A percentile compares a stretch with the other conserved stretches of the same genome.
These are phyloP conservation scores for Gymnothorax reevesii DNA, from an alignment of 2,797 vertebrate genomes.

Conservation along the genomic window DNA sequence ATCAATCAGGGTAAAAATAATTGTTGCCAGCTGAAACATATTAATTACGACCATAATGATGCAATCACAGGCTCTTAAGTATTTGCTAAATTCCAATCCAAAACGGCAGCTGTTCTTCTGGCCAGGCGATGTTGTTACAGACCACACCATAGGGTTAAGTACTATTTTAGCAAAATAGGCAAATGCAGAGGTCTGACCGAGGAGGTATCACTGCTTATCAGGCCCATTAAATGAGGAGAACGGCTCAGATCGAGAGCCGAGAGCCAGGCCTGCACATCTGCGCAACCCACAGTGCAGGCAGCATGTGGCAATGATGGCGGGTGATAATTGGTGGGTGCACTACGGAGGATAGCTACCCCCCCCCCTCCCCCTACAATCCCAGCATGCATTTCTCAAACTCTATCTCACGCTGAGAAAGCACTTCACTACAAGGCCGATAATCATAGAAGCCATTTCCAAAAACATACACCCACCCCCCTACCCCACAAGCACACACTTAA, in stretches of 20 bases:
- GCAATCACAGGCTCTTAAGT: too few relatives aligned
- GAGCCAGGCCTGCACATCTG: neutral
- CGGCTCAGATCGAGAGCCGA: neutral
- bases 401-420: neutral
- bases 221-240: neutral
- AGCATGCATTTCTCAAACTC: neutral
- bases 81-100: too few relatives aligned
- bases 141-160: too few relatives aligned
- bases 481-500: neutral
- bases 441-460: neutral
- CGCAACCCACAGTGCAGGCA: neutral
- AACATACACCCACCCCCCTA: neutral
- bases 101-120: too few relatives aligned
- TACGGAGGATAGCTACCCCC: neutral
- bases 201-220: neutral
- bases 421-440: neutral
- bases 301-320: neutral
- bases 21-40: too few relatives aligned
- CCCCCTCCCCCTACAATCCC: conserved; percentile 22
- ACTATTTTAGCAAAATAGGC: neutral
- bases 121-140: too few relatives aligned
- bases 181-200: neutral
- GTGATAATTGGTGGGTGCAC: neutral
- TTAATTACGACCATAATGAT: too few relatives aligned
- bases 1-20: too few relatives aligned